Base-by-base conservation (phyloP, 1,140 invertebrate species). In the Drosophila persimilis region DNA sequence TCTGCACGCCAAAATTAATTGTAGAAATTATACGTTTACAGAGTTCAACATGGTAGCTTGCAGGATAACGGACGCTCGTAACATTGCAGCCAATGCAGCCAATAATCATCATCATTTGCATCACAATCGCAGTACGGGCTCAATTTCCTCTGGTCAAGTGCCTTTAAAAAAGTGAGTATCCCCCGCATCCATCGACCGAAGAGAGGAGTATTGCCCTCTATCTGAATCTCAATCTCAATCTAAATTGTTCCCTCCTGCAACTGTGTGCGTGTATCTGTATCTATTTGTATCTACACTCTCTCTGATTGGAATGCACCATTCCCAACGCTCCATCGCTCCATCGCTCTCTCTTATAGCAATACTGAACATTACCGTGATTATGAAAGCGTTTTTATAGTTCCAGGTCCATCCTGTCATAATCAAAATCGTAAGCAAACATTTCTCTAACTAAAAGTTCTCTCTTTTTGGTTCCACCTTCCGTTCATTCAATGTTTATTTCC, bases 41-140 rank as follows among this genome's bases (percentile, higher is more conserved):
- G 97, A 97, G 93, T 98, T 98, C 94, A 98, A 97, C 93, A 97
- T 98, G 97, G 97, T 98, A 93, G 96, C 97, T 92, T 97, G 97
- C 95, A 95, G 97, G 92, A 95, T 98, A 91, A 97, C 97, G 83
- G 97, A 98, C 92, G 94, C 96, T 78, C 95, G 97, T 92, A 97
- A 97, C 92, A 97, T 96, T 91, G 96, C 92, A 93, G 95, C 93
- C 92, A 95, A 93, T 39, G 35, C 35, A 39, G 35, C 35, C 35
- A 39, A 39, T 39, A 39, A 39, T 93, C 90, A 90, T 88, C 84
- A 89, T 77, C 89, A 88, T 95, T 92, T 93, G 75, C 79, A 39
- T 39, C 35, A 90, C 75, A 89, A 84, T 75, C 89, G 85, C 69
- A 91, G 89, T 91, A 91, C 90, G 90, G 90, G 90, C 90, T 91